These are phyloP conservation scores for Eulacestoma nigropectus DNA, from an alignment of 2,113 vertebrate genomes.

Conservation along the genomic window DNA sequence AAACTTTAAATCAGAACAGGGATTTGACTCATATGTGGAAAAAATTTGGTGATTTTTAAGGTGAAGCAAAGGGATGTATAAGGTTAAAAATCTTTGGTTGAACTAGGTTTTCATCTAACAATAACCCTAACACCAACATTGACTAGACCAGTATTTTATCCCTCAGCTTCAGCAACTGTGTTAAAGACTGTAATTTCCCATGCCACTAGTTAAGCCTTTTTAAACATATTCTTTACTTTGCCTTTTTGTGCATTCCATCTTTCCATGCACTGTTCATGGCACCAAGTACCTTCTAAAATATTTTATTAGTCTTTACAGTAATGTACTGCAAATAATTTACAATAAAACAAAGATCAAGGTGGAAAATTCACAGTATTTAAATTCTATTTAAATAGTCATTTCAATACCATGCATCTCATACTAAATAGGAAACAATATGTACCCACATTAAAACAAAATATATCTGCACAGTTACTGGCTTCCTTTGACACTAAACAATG, in stretches of 20 bases:
- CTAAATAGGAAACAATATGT: background rate
- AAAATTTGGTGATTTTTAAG: background rate
- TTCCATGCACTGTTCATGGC: background rate
- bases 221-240: background rate
- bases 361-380: background rate
- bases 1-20: background rate
- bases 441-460: background rate
- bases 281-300: background rate
- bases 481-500: background rate
- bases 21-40: background rate
- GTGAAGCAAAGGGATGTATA: background rate
- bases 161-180: background rate
- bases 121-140: background rate
- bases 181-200: background rate
- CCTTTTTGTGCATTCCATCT: background rate
- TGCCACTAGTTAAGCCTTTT: background rate
- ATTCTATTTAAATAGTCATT: background rate
- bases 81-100: background rate
- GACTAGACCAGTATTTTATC: background rate
- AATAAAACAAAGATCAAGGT: background rate
- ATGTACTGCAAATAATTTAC: background rate
- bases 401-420: background rate
- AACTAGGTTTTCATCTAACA: background rate
- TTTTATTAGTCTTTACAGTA: background rate
- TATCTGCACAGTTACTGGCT: background rate